Evolutionary conservation across 2,888 invertebrate species (phyloP).

Genomic region (Nephrocerus scutellatus): DNA sequence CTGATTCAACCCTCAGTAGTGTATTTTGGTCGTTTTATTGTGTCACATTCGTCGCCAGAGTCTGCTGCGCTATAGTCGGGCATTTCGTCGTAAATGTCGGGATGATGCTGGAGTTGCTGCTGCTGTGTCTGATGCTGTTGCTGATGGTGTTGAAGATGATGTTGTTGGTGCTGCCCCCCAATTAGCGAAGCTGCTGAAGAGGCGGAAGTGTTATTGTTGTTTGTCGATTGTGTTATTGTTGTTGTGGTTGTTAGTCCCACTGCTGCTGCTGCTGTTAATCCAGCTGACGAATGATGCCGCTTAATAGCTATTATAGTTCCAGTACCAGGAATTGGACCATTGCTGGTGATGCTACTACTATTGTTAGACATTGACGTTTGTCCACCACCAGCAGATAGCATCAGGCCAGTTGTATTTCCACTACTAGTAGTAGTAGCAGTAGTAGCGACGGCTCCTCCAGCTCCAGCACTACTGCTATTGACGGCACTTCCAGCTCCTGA

Average conservation of each 20-base stretch:
- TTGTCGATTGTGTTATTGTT: slow-evolving; percentile 10
- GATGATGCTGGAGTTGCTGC: slow-evolving; percentile 31
- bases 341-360: slow-evolving; percentile 17
- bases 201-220: background rate
- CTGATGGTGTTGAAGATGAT: slow-evolving; percentile 26
- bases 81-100: slow-evolving; percentile 42
- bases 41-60: slow-evolving; percentile 40
- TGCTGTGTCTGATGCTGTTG: slow-evolving; percentile 29
- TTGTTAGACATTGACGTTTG: slow-evolving; percentile 18
- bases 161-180: slow-evolving; percentile 13
- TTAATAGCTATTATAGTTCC: slow-evolving; percentile 43
- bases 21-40: slow-evolving; percentile 44
- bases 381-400: slow-evolving; percentile 11
- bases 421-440: slow-evolving; percentile 10
- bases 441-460: slow-evolving; percentile 17
- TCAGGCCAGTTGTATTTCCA: slow-evolving; percentile 11
- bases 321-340: slow-evolving; percentile 25
- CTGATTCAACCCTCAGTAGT: slow-evolving; percentile 41
- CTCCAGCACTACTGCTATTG: slow-evolving; percentile 20
- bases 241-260: slow-evolving; percentile 20
- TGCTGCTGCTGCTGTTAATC: slow-evolving; percentile 29
- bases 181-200: background rate
- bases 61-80: slow-evolving; percentile 44
- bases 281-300: slow-evolving; percentile 41
- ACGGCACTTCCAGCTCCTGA: slow-evolving; percentile 26